A percentile compares a stretch with the other conserved stretches of the same genome.
Evolutionary conservation across 2,113 vertebrate species (phyloP).

Genomic region (Bubo bubo): DNA sequence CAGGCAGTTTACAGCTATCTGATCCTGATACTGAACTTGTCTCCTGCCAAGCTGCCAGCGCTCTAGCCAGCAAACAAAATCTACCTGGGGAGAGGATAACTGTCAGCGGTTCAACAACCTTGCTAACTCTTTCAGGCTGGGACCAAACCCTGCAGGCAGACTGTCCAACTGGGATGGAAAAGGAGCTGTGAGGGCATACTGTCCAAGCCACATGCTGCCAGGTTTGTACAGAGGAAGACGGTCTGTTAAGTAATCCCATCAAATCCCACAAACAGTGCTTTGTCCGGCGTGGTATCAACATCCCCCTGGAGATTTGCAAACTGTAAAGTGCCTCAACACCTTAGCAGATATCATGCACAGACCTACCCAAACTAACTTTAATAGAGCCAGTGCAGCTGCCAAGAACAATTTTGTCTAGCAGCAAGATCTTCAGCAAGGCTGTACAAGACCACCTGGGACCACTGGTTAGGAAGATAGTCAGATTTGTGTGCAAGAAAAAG

Average conservation of each 20-base stretch:
- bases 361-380: background rate
- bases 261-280: background rate
- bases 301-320: background rate
- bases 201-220: background rate
- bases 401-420: background rate
- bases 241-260: background rate
- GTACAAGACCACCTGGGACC: background rate
- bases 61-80: background rate
- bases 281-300: background rate
- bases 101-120: background rate
- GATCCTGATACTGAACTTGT: background rate
- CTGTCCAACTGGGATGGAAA: background rate
- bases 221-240: background rate
- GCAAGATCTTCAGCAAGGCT: background rate
- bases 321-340: background rate
- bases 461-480: background rate
- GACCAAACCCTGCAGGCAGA: background rate
- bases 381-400: background rate
- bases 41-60: background rate
- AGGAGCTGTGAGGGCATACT: background rate
- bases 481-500: background rate
- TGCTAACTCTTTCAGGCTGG: background rate
- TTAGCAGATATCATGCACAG: background rate
- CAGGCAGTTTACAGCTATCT: slow-evolving; percentile 22
- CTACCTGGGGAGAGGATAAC: background rate